Percentiles rank a stretch among this genome's conserved stretches.
phyloP scores from a whole-genome alignment of 2,888 invertebrate species.

The Acronicta aceris region DNA sequence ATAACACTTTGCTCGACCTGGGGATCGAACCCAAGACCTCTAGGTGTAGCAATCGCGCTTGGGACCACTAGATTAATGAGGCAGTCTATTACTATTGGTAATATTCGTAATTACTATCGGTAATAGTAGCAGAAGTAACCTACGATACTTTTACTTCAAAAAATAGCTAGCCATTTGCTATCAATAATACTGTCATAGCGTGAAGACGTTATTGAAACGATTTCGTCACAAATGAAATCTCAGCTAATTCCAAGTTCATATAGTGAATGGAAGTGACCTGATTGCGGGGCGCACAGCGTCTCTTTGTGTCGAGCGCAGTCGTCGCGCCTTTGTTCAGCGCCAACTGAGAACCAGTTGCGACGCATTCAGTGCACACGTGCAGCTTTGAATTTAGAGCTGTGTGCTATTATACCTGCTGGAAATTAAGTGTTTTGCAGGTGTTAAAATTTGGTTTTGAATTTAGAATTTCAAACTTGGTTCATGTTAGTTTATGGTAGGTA shows the following conservation, averaged over 20 bases:
- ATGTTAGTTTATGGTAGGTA: too few species aligned
- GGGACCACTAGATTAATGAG: too few species aligned
- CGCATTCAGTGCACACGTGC: conserved; percentile 43
- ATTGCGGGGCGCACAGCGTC: conserved; percentile 50
- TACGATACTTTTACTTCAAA: too few species aligned
- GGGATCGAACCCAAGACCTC: too few species aligned
- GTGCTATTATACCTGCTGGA: conserved; percentile 35
- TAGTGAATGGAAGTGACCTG: conserved; percentile 54
- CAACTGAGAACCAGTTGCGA: conserved; percentile 39
- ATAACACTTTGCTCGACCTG: too few species aligned
- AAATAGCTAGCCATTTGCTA: too few species aligned
- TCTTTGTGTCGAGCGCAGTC: conserved; percentile 52
- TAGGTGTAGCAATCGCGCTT: too few species aligned
- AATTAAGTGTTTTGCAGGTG: conserved; percentile 19
- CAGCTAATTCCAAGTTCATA: conserved; percentile 46
- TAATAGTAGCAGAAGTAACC: too few species aligned
- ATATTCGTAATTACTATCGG: too few species aligned
- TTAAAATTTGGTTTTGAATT: conserved; percentile 11
- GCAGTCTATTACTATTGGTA: too few species aligned
- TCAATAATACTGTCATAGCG: not conserved
- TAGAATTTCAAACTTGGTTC: not conserved
- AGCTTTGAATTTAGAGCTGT: conserved; percentile 40
- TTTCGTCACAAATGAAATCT: conserved; percentile 30
- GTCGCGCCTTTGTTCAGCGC: conserved; percentile 43
- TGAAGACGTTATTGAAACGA: not conserved